Evolutionary conservation across 2,888 invertebrate species (phyloP), one percentile per base, ranked within the genome.

Genomic region (Penaeus monodon): DNA sequence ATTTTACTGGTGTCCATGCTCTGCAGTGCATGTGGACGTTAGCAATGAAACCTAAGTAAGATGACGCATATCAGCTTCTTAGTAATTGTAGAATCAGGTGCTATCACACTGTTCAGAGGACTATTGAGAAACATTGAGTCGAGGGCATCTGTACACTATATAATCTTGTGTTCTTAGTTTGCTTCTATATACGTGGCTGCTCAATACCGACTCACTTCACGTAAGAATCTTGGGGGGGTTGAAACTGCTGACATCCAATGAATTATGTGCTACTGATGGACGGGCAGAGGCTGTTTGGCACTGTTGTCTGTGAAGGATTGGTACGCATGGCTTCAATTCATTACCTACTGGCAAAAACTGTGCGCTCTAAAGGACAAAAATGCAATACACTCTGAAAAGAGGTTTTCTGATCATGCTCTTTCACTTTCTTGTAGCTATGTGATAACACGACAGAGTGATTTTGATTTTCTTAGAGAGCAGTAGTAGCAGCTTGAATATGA

Each of bases 81-180:
- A 63, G 27, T 27, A 20, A 64, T 64, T 27, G 27, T 24, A 27
- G 64, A 33, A 65, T 79, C 79, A 63, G 79, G 79, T 79, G 33
- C 79, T 64, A 63, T 64, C 64, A 63, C 63, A 64, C 63, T 76
- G 76, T 76, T 29, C n/a, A n/a, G n/a, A n/a, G 29, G 4, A 38
- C 38, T 29, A 14, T 78, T n/a, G 8, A 2, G 24, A 57, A 78
- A 63, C 49, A 78, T 78, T 78, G 49, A 57, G 10, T n/a, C n/a
- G n/a, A n/a, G n/a, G 49, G 14, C 12, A 57, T 57, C 78, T 57
- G 49, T 78, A 57, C 8, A 12, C 4, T 27, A 78, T n/a, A 78
- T 44, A 78, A 78, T 8, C 57, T 78, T 78, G 29, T 78, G 57
- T 57, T 78, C n/a, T 20, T 78, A 78, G 78, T 78, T 78, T 78